phyloP scores from a whole-genome alignment of 2,797 vertebrate species.

The Acanthis flammea region DNA sequence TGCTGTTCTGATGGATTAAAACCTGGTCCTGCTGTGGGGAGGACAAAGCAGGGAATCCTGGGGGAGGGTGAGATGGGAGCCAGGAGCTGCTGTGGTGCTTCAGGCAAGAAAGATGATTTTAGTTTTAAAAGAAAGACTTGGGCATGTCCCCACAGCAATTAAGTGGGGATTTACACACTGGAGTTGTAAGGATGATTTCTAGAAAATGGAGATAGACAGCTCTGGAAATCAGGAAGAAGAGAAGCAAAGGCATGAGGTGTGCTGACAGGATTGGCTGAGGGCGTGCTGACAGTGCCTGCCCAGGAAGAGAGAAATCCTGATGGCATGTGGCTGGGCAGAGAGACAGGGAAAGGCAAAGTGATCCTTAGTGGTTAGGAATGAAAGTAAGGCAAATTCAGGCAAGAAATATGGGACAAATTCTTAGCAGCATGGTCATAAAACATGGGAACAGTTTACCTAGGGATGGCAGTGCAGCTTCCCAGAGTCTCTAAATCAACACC shows the following conservation, averaged over 20 bases:
- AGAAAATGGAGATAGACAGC: neutral
- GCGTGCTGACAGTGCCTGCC: neutral
- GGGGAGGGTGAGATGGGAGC: neutral
- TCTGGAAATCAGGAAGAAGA: neutral
- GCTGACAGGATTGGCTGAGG: neutral
- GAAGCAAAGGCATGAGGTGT: neutral
- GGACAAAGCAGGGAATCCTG: neutral
- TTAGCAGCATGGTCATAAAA: neutral
- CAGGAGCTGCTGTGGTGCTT: neutral
- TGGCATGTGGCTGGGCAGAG: neutral
- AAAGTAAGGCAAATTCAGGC: neutral
- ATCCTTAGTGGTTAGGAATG: neutral
- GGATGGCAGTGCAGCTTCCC: neutral
- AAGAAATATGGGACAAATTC: neutral
- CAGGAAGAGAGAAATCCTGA: neutral
- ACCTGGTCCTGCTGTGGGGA: neutral
- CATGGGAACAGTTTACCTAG: neutral
- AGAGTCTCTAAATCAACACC: slow-evolving; percentile 8
- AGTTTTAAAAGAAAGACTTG: neutral
- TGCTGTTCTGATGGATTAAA: neutral
- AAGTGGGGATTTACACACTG: accelerated
- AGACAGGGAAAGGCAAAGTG: neutral
- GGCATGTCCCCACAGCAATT: accelerated
- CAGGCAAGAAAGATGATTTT: accelerated
- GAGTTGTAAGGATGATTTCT: neutral